Evolutionary conservation across 2,888 invertebrate species (phyloP), one percentile per base, ranked within the genome.

Genomic region (Microplitis manilae): DNA sequence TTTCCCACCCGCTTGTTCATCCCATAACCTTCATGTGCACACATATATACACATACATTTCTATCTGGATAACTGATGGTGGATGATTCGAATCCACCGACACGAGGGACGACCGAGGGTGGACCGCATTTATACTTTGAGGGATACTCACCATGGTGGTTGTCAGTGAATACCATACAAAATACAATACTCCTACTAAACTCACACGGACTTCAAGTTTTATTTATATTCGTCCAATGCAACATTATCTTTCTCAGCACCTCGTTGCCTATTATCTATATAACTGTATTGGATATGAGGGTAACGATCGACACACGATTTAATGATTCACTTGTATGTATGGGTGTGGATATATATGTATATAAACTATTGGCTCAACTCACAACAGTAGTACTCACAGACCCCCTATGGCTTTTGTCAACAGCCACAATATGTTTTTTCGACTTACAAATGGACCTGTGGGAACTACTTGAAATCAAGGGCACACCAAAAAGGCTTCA

Each of bases 351-450:
- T 13, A 50, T 50, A 13, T 50, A 50, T 50, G 50, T 50, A 50
- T 50, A 50, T 50, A 50, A 50, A 50, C 13, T 50, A 50, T 50
- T 50, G 38, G 38, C 38, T 65, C 65, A 65, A 62, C 15, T 4
- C 38, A 70, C 41, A 67, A 13, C 20, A 30, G 65, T 30, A 61
- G 61, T 81, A 76, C 79, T 78, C 75, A 77, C 30, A 80, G 83
- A 86, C 84, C 88, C 87, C 89, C 87, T 83, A 79, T 78, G 81
- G 87, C 83, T 85, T 84, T 89, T 87, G 90, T 90, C 89, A 90
- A 90, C 89, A 89, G 84, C 85, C 83, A 85, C 90, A 90, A 90
- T 90, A 90, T 90, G 90, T 88, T 88, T 84, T 84, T 84, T 65
- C 65, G 65, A 65, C 30, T 65, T 38, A 65, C 65, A 20, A 65